A percentile compares a stretch with the other conserved stretches of the same genome.
Conservation (phyloP, 2,888 invertebrate genomes). For the Horisme vitalbata region DNA sequence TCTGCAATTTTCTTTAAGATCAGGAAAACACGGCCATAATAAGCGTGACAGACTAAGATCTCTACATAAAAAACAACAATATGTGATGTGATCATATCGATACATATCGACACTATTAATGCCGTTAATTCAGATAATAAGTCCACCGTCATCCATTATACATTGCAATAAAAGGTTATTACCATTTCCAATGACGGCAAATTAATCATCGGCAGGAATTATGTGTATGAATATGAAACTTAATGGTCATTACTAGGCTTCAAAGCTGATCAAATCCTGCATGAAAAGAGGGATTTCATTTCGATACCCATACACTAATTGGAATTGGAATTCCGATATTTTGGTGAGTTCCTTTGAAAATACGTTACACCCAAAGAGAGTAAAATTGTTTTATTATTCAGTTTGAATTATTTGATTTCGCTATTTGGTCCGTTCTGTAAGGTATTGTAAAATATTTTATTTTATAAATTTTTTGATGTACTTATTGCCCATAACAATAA, state of each 20-base stretch:
- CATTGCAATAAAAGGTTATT: constrained; percentile 23
- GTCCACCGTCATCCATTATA: constrained; percentile 21
- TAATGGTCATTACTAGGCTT: constrained; percentile 27
- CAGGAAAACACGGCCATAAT: too few species aligned
- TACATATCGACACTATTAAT: constrained; percentile 4
- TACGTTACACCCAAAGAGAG: too few species aligned
- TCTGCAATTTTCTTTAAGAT: too few species aligned
- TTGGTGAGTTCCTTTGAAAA: background rate
- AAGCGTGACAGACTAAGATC: too few species aligned
- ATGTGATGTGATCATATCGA: background rate
- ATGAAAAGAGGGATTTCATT: constrained; percentile 48
- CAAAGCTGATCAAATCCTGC: constrained; percentile 43
- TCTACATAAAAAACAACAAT: background rate
- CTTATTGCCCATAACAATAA: too few species aligned
- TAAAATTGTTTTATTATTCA: too few species aligned
- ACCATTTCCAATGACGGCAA: constrained; percentile 17
- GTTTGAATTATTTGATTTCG: too few species aligned
- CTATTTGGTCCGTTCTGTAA: too few species aligned
- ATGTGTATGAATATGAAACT: constrained; percentile 19
- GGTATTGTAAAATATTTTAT: too few species aligned
- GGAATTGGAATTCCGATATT: constrained; percentile 25
- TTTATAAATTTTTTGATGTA: too few species aligned
- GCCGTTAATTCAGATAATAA: constrained; percentile 18
- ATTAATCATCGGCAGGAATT: constrained; percentile 21
- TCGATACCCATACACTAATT: constrained; percentile 35